Base-by-base conservation (phyloP, 2,888 invertebrate species). In the Acleris cristana region DNA sequence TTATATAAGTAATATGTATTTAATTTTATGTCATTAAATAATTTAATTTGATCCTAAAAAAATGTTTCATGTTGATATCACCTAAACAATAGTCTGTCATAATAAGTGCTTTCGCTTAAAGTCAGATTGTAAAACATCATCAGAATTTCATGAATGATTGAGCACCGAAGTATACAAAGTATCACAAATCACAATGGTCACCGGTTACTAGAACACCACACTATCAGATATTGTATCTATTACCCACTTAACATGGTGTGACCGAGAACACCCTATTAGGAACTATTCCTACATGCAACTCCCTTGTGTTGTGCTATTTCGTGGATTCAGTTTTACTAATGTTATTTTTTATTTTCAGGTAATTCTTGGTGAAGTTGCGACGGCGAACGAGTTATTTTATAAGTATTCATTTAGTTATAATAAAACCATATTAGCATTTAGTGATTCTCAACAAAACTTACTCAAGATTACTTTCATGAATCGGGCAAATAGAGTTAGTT, bases 151-250 rank as follows among this genome's bases (percentile, higher is more conserved):
- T 18, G 48, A 48, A 18, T 18, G 48, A 48, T 48, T 48, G n/a
- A 48, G 7, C 16, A 7, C 48, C 18, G n/a, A 45, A 14, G 0
- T 7, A 1, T 2, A 6, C 45, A n/a, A 14, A 45, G n/a, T 16
- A 16, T 48, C 5, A 45, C 23, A 57, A 45, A 58, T 58, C 26
- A 44, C 45, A 48, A 58, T 30, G 30, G 45, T 48, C 48, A 26
- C 16, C 48, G 1, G 48, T 40, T n/a, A 16, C n/a, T 23, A 23
- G 18, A 48, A 48, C 48, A 48, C 18, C 7, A 16, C 57, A 56
- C 40, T 56, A 51, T 51, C 63, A 40, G 51, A 57, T 51, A 51
- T 64, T 57, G 55, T 49, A 55, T 64, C 63, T 63, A n/a, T 57
- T 44, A 8, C 40, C 40, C 56, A 52, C 64, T 64, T 64, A 57